Conservation (phyloP, 2,113 vertebrate species). For the Podocnemis expansa region DNA sequence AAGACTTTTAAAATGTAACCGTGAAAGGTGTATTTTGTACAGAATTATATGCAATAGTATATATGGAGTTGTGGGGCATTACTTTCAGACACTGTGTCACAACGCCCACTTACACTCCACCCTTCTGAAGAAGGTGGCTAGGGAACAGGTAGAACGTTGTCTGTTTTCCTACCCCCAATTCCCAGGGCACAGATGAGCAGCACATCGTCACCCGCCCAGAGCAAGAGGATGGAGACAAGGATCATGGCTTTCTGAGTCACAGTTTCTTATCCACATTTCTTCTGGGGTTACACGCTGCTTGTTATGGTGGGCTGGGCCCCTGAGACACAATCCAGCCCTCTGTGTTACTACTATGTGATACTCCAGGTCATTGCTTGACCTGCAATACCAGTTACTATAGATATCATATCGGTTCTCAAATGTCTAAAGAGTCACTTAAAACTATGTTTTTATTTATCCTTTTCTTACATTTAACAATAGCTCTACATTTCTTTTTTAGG, state of each 20-base stretch:
- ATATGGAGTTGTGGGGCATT: too few relatives aligned
- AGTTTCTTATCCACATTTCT: background rate
- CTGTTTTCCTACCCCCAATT: background rate
- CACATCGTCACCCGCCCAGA: background rate
- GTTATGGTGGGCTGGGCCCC: background rate
- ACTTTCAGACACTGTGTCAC: too few relatives aligned
- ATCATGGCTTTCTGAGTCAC: background rate
- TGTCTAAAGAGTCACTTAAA: background rate
- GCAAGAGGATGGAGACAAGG: background rate
- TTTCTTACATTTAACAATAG: background rate
- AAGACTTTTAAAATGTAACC: too few relatives aligned
- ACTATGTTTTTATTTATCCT: rapidly evolving
- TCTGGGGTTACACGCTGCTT: background rate
- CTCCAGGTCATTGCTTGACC: background rate
- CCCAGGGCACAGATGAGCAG: background rate
- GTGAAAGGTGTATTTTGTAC: too few relatives aligned
- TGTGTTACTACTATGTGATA: background rate
- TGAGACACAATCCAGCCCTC: background rate
- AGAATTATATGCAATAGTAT: too few relatives aligned
- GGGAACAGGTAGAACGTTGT: background rate
- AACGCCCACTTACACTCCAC: background rate
- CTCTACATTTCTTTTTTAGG: background rate
- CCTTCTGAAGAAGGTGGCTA: background rate
- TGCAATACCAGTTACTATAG: background rate
- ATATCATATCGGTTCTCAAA: background rate